Conservation (phyloP, 2,113 vertebrate genomes). For the Dipodomys ordii region DNA sequence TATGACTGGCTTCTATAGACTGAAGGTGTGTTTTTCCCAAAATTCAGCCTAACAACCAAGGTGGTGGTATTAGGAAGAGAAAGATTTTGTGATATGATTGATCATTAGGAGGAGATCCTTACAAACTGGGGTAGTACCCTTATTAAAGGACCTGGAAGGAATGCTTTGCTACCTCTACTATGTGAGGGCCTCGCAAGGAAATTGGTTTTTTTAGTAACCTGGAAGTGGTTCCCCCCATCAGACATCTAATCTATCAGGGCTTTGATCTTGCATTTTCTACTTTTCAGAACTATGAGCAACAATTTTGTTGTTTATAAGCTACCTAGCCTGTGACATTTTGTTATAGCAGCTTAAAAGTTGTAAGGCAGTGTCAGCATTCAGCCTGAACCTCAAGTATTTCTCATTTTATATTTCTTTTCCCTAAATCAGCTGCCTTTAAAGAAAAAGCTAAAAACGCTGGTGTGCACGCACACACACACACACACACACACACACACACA, state of each 20-base stretch:
- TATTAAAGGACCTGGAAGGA: not conserved
- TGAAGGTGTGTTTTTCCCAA: not conserved
- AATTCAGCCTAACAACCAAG: not conserved
- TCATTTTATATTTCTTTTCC: constrained; percentile 2
- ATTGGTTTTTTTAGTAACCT: not conserved
- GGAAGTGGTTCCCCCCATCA: not conserved
- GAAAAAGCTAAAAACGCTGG: not conserved
- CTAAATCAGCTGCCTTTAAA: not conserved
- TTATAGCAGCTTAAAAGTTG: not conserved
- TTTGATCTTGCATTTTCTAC: not conserved
- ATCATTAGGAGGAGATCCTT: not conserved
- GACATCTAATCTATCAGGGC: not conserved
- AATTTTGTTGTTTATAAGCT: not conserved
- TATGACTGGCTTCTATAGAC: not conserved
- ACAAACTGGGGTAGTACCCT: not conserved
- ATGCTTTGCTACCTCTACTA: not conserved
- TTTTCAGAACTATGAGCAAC: not conserved
- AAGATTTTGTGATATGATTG: not conserved
- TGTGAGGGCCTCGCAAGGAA: not conserved
- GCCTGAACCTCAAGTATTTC: not conserved
- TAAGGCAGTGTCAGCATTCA: not conserved
- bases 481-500: no score
- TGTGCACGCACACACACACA: not conserved
- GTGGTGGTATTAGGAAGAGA: not conserved
- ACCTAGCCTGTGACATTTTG: not conserved